These are phyloP conservation scores for Morpho achilles DNA, from an alignment of 2,888 invertebrate species.

Conservation along the genomic window DNA sequence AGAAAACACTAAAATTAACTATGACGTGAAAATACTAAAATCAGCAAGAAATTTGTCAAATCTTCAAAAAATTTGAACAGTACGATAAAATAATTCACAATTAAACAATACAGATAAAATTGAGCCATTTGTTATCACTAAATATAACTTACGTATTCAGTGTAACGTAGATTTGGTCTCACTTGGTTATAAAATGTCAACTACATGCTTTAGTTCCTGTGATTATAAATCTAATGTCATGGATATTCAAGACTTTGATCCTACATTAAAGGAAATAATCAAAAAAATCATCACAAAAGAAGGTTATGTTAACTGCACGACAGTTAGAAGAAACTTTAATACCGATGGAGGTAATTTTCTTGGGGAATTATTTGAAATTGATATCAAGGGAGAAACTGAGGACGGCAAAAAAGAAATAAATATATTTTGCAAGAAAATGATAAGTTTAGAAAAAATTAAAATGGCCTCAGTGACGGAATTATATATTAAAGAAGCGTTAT, in stretches of 20 bases:
- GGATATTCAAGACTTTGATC: slow-evolving; percentile 17
- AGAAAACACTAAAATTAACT: too few species aligned
- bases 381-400: slow-evolving; percentile 41
- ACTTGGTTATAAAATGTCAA: not conserved
- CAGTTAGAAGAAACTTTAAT: slow-evolving; percentile 30
- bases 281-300: slow-evolving; percentile 30
- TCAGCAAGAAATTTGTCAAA: too few species aligned
- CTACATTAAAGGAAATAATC: slow-evolving; percentile 31
- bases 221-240: not conserved
- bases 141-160: too few species aligned
- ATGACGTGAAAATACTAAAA: too few species aligned
- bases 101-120: too few species aligned
- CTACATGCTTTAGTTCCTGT: not conserved
- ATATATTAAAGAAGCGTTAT: slow-evolving; percentile 38
- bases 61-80: too few species aligned
- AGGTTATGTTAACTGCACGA: slow-evolving; percentile 31
- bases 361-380: slow-evolving; percentile 39
- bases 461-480: slow-evolving; percentile 30
- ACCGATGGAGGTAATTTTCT: slow-evolving; percentile 47
- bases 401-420: slow-evolving; percentile 39
- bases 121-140: too few species aligned
- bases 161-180: too few species aligned
- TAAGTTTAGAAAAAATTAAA: slow-evolving; percentile 29
- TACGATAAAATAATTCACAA: too few species aligned
- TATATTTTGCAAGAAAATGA: slow-evolving; percentile 44